Conservation (phyloP, 2,888 invertebrate genomes). For the Dorcus hopei region DNA sequence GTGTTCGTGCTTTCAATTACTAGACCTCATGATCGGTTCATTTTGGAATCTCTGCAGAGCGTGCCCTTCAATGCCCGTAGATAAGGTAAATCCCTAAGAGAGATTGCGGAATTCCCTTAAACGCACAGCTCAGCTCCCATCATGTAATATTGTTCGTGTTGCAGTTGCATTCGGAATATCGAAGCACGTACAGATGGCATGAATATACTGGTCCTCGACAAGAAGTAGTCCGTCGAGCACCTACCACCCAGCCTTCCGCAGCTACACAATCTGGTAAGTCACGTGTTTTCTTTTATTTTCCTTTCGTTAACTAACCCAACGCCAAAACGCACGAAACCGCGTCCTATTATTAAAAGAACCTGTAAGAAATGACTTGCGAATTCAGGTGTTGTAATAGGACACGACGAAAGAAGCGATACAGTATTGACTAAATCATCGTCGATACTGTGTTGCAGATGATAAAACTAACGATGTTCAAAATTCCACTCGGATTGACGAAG, state of each 20-base stretch:
- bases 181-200: slow-evolving; percentile 95
- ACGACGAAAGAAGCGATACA: background rate
- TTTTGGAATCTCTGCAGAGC: slow-evolving; percentile 96
- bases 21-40: slow-evolving; percentile 86
- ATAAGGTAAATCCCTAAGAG: slow-evolving; percentile 69
- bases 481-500: slow-evolving; percentile 41
- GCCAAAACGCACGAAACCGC: background rate
- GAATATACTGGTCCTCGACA: slow-evolving; percentile 79
- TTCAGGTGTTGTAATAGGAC: background rate
- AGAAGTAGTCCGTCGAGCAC: slow-evolving; percentile 66
- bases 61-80: slow-evolving; percentile 95
- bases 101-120: background rate
- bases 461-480: slow-evolving; percentile 37
- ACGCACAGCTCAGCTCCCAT: background rate
- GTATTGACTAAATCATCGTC: background rate
- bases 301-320: background rate
- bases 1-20: slow-evolving; percentile 30
- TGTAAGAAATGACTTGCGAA: too few species aligned
- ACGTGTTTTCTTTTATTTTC: slow-evolving; percentile 2
- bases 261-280: slow-evolving; percentile 35
- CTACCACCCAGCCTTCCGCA: slow-evolving; percentile 51
- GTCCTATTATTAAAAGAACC: background rate
- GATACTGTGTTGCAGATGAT: slow-evolving; percentile 33
- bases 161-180: slow-evolving; percentile 90
- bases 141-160: slow-evolving; percentile 28